Conservation (phyloP, 2,797 vertebrate species). For the Simalia tracyae region DNA sequence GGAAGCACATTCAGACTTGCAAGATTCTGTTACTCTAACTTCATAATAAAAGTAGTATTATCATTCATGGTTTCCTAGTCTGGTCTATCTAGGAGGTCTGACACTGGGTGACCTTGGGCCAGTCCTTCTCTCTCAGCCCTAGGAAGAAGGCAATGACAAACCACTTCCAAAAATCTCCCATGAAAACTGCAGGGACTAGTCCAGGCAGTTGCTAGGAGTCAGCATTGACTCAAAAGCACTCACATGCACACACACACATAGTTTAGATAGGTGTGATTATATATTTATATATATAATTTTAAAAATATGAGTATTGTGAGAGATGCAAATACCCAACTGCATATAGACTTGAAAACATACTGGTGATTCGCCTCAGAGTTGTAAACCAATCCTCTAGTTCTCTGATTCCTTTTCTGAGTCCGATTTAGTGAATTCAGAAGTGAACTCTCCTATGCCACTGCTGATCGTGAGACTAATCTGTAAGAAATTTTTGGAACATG, state of each 20-base stretch:
- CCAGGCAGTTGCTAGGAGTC: too few relatives aligned
- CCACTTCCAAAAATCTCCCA: too few relatives aligned
- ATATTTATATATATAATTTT: neutral
- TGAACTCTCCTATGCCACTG: neutral
- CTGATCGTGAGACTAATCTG: neutral
- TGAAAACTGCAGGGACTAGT: too few relatives aligned
- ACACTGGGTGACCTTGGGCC: too few relatives aligned
- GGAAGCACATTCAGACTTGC: neutral
- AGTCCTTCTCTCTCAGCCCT: too few relatives aligned
- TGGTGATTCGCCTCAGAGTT: neutral
- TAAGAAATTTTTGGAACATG: neutral
- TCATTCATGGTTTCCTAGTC: neutral
- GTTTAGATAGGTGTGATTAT: too few relatives aligned
- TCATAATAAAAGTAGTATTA: neutral
- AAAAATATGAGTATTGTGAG: constrained; percentile 7
- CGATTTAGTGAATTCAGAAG: neutral
- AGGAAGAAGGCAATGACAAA: too few relatives aligned
- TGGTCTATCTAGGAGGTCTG: too few relatives aligned
- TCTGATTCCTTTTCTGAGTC: neutral
- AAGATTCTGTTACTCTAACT: neutral
- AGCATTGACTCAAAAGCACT: too few relatives aligned
- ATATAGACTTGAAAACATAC: neutral
- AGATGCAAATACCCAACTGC: neutral
- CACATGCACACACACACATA: too few relatives aligned
- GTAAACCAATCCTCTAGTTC: neutral